Evolutionary conservation across 2,797 vertebrate genomes (phyloP).

Genomic region (Silurus aristotelis): DNA sequence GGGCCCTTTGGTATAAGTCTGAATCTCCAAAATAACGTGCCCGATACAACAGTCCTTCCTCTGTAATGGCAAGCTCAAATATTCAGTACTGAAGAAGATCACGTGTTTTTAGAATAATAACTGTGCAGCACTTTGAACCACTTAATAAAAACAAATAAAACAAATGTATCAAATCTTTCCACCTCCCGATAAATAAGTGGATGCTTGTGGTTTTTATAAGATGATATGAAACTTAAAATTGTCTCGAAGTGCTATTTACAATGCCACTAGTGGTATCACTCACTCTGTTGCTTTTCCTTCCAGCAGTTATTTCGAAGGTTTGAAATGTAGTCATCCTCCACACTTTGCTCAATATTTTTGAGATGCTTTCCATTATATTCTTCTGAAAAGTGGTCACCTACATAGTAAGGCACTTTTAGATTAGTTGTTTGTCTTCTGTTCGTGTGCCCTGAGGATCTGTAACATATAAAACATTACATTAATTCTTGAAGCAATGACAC

Average conservation of each 20-base stretch:
- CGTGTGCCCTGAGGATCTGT: constrained; percentile 88
- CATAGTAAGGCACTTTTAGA: constrained; percentile 91
- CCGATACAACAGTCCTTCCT: constrained; percentile 95
- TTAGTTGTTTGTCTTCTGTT: constrained; percentile 85
- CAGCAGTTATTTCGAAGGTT: constrained; percentile 98
- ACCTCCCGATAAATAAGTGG: background rate
- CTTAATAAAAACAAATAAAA: no score
- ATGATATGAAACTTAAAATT: background rate
- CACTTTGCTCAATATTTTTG: constrained; percentile 86
- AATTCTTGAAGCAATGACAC: background rate
- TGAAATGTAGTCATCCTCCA: constrained; percentile 96
- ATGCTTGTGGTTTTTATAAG: background rate
- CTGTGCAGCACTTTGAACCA: background rate
- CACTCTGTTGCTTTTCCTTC: constrained; percentile 99
- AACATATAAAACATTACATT: background rate
- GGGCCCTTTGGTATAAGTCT: constrained; percentile 91
- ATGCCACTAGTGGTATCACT: constrained; percentile 61
- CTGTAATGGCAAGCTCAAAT: constrained; percentile 69
- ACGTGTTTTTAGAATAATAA: background rate
- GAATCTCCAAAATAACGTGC: constrained; percentile 96
- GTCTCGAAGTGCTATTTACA: background rate
- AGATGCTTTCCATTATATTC: constrained; percentile 87
- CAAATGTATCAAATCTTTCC: background rate
- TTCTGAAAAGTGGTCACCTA: constrained; percentile 85
- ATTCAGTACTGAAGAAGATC: background rate